Conservation (phyloP, 2,797 vertebrate genomes). For the Crocodylus rhombifer region DNA sequence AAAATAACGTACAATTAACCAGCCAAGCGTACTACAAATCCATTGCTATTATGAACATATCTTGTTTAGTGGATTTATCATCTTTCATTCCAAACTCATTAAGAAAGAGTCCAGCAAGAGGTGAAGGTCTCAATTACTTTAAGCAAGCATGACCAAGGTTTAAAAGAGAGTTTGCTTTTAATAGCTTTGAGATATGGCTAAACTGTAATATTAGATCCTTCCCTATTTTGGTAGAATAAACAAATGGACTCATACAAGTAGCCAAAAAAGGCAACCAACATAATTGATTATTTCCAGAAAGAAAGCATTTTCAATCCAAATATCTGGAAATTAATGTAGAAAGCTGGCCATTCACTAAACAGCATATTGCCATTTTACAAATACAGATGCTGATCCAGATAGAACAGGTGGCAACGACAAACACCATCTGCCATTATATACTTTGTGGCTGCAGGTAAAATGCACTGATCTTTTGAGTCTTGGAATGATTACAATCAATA, state of each 20-base stretch:
- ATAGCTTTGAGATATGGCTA: conserved; percentile 55
- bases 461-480: neutral
- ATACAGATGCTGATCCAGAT: conserved; percentile 42
- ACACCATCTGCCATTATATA: conserved; percentile 42
- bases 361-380: conserved; percentile 38
- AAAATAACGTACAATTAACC: neutral
- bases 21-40: conserved; percentile 20
- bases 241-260: conserved; percentile 8
- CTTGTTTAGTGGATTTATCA: conserved; percentile 60
- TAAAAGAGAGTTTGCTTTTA: conserved; percentile 63
- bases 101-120: conserved; percentile 61
- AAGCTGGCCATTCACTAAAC: conserved; percentile 41
- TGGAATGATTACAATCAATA: neutral
- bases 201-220: neutral
- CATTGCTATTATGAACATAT: conserved; percentile 2
- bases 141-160: conserved; percentile 50
- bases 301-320: conserved; percentile 31
- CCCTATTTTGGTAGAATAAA: neutral
- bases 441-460: conserved; percentile 41
- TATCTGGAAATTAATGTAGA: conserved; percentile 18
- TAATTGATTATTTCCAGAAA: conserved; percentile 31
- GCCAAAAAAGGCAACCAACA: neutral
- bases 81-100: conserved; percentile 59
- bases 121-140: conserved; percentile 68
- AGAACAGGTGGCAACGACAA: conserved; percentile 54